Evolutionary conservation across 1,140 invertebrate species (phyloP).

Genomic region (Scaptodrosophila lebanonensis): DNA sequence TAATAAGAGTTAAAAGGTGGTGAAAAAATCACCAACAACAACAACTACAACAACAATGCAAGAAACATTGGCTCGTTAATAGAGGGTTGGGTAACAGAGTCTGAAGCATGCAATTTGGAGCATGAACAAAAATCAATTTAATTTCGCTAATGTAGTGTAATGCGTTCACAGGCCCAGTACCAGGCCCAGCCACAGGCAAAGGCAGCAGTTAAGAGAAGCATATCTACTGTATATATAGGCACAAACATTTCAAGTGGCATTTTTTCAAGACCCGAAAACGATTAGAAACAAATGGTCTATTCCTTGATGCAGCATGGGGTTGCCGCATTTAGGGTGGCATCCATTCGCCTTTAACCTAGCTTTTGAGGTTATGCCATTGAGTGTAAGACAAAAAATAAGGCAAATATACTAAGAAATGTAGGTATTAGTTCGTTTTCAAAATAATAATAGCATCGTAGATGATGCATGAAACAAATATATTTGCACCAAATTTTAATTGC

Average conservation of each 20-base stretch:
- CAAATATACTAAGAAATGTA: too few species aligned
- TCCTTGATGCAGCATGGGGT: conserved; percentile 38
- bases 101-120: conserved; percentile 11
- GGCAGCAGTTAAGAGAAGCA: background rate
- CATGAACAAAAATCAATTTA: conserved; percentile 53
- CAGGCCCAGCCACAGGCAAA: background rate
- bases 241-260: conserved; percentile 22
- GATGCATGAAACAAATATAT: too few species aligned
- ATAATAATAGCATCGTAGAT: too few species aligned
- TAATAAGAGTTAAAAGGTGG: conserved; percentile 44
- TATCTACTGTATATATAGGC: background rate
- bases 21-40: conserved; percentile 35
- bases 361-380: too few species aligned
- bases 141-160: conserved; percentile 76
- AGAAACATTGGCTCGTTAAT: conserved; percentile 13
- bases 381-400: too few species aligned
- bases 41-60: conserved; percentile 8
- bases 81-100: conserved; percentile 3
- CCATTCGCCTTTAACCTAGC: background rate
- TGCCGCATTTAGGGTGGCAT: background rate
- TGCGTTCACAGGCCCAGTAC: conserved; percentile 50
- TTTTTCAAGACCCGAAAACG: conserved; percentile 19
- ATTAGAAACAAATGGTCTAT: conserved; percentile 67
- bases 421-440: too few species aligned
- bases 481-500: too few species aligned